Conservation (phyloP, 2,797 vertebrate species). For the Diplodus puntazzo region DNA sequence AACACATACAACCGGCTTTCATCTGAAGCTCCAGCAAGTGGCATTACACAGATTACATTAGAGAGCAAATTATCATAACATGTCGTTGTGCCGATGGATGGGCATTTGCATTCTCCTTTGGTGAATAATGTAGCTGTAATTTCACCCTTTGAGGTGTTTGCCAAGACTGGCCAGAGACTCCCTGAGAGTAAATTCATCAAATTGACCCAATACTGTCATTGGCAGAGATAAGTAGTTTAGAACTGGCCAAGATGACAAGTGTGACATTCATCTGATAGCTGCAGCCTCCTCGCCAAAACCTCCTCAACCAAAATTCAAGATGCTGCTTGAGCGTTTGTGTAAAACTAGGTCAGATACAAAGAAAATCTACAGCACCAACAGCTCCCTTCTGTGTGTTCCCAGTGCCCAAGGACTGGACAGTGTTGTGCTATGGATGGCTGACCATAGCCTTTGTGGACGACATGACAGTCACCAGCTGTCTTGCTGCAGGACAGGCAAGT, state of each 20-base stretch:
- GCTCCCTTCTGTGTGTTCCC: background rate
- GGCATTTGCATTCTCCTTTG: constrained; percentile 16
- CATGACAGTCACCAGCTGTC: constrained; percentile 76
- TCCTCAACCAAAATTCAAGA: background rate
- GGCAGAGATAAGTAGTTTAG: constrained; percentile 27
- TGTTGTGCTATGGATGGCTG: constrained; percentile 30
- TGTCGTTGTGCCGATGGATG: constrained; percentile 44
- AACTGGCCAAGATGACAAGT: constrained; percentile 27
- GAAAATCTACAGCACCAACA: background rate
- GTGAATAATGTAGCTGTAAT: constrained; percentile 50
- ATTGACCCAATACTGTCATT: constrained; percentile 59
- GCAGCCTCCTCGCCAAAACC: background rate
- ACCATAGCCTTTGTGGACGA: constrained; percentile 34
- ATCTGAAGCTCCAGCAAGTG: constrained; percentile 30
- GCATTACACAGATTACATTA: constrained; percentile 47
- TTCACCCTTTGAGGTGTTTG: constrained; percentile 49
- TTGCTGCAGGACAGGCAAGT: constrained; percentile 40
- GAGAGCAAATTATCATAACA: constrained; percentile 55
- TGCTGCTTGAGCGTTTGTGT: background rate
- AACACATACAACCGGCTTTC: constrained; percentile 26
- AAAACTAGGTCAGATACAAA: constrained; percentile 13
- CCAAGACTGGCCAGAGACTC: constrained; percentile 42
- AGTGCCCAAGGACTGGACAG: constrained; percentile 3
- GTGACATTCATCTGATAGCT: constrained; percentile 15
- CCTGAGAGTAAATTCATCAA: constrained; percentile 53